Evolutionary conservation across 2,888 invertebrate species (phyloP).

Genomic region (Eurois occulta): DNA sequence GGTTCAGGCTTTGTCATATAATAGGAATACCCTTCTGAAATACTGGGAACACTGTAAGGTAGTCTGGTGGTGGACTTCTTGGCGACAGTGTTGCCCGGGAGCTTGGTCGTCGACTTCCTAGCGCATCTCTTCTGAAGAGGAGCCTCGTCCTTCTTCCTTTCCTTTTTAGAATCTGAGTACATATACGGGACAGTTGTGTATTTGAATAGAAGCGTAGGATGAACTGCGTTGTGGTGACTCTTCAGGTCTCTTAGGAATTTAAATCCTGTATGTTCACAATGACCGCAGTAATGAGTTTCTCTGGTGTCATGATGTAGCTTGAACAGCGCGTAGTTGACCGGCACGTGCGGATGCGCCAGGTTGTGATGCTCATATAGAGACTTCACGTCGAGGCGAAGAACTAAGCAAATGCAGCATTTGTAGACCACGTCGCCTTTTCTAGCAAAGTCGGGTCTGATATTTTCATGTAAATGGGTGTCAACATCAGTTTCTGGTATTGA

Average conservation of each 20-base stretch:
- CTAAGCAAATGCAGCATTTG: slow-evolving; percentile 85
- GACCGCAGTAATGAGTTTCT: slow-evolving; percentile 69
- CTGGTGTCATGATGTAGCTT: slow-evolving; percentile 71
- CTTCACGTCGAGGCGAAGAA: slow-evolving; percentile 74
- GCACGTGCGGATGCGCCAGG: slow-evolving; percentile 68
- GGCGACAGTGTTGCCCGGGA: slow-evolving; percentile 76
- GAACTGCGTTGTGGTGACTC: slow-evolving; percentile 73
- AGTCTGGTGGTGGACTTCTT: slow-evolving; percentile 89
- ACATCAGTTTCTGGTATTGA: slow-evolving; percentile 67
- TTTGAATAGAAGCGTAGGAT: slow-evolving; percentile 66
- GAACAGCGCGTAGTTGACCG: slow-evolving; percentile 76
- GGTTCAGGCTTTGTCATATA: slow-evolving; percentile 85
- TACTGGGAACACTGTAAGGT: slow-evolving; percentile 67
- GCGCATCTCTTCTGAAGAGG: slow-evolving; percentile 71
- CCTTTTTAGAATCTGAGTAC: slow-evolving; percentile 44
- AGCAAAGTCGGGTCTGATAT: slow-evolving; percentile 72
- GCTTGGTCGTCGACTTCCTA: slow-evolving; percentile 81
- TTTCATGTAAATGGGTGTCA: slow-evolving; percentile 73
- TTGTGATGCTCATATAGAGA: slow-evolving; percentile 81
- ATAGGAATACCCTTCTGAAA: slow-evolving; percentile 80
- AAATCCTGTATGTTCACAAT: slow-evolving; percentile 73
- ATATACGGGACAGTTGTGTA: slow-evolving; percentile 63
- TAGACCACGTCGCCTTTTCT: slow-evolving; percentile 81
- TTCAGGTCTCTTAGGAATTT: slow-evolving; percentile 72
- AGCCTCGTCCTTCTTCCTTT: slow-evolving; percentile 58